These are phyloP conservation scores for Epizoanthus illoricatus DNA, from an alignment of 92 coral and sea anemone species.

Conservation along the genomic window DNA sequence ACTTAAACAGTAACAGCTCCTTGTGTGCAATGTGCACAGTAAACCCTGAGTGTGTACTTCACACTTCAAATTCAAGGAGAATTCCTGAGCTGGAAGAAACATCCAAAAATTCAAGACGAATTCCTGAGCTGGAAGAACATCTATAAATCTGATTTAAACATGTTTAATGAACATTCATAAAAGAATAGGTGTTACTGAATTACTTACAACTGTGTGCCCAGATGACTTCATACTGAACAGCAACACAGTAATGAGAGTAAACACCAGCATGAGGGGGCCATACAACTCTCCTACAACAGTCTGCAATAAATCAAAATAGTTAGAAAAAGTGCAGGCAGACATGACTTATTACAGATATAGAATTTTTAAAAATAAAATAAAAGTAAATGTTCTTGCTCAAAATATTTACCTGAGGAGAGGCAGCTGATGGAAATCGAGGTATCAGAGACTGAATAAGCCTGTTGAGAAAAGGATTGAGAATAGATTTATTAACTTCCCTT, in stretches of 20 bases:
- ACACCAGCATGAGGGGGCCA: slow-evolving; percentile 98
- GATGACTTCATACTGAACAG: slow-evolving; percentile 95
- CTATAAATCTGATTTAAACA: too few relatives aligned
- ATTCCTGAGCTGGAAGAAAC: too few relatives aligned
- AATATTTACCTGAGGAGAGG: slow-evolving; percentile 87
- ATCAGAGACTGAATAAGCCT: slow-evolving; percentile 84
- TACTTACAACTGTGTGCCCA: slow-evolving; percentile 98
- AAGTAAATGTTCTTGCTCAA: background rate
- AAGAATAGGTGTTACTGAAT: background rate
- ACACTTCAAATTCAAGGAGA: too few relatives aligned
- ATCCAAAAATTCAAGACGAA: too few relatives aligned
- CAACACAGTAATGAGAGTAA: slow-evolving; percentile 86
- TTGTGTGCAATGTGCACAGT: too few relatives aligned
- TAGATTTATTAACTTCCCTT: background rate
- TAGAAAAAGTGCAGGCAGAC: background rate
- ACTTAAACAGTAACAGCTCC: too few relatives aligned
- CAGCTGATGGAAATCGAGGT: slow-evolving; percentile 87
- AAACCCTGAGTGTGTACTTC: too few relatives aligned
- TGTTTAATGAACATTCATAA: background rate
- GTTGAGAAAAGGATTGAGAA: background rate
- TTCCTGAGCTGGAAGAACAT: too few relatives aligned
- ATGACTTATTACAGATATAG: background rate
- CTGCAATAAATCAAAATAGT: slow-evolving; percentile 42
- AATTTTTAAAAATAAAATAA: background rate
- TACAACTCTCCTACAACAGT: slow-evolving; percentile 97